Percentiles rank a stretch among this genome's conserved stretches.
phyloP scores from a whole-genome alignment of 1,140 invertebrate species.

The Hypothenemus hampei region DNA sequence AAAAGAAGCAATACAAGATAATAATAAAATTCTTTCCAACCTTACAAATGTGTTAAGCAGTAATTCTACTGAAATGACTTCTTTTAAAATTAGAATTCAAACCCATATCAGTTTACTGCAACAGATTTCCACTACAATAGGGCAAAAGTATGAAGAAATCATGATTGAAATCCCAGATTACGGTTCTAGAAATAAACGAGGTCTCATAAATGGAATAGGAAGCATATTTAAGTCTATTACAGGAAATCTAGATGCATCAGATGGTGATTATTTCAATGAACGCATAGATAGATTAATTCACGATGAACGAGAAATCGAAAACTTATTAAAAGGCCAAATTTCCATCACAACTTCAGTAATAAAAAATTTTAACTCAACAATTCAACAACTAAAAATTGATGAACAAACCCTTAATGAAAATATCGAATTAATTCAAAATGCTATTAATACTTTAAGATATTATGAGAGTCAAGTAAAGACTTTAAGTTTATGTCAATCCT shows the following conservation, averaged over 20 bases:
- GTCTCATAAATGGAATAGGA: slow-evolving; percentile 25
- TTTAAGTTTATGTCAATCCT: slow-evolving; percentile 11
- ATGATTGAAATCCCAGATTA: slow-evolving; percentile 10
- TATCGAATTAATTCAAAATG: slow-evolving; percentile 17
- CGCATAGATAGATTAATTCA: slow-evolving; percentile 27
- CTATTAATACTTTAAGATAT: slow-evolving; percentile 4
- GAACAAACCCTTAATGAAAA: slow-evolving; percentile 25
- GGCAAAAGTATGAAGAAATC: slow-evolving; percentile 12
- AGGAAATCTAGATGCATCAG: slow-evolving; percentile 28
- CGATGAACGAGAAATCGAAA: slow-evolving; percentile 25
- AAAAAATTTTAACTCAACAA: slow-evolving; percentile 28
- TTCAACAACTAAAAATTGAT: slow-evolving; percentile 24
- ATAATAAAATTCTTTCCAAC: slow-evolving; percentile 10
- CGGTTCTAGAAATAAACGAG: slow-evolving; percentile 15
- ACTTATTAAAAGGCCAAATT: slow-evolving; percentile 29
- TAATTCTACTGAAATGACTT: slow-evolving; percentile 4
- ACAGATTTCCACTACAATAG: slow-evolving; percentile 1
- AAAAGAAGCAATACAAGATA: too few species aligned
- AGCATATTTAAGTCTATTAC: slow-evolving; percentile 28
- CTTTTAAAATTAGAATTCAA: slow-evolving; percentile 7
- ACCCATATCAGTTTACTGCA: slow-evolving; percentile 15
- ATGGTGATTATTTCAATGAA: slow-evolving; percentile 29
- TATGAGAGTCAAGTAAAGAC: background rate
- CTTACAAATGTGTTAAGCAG: background rate
- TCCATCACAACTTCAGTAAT: slow-evolving; percentile 24